These are phyloP conservation scores for Cyprinodon tularosa DNA, from an alignment of 2,113 vertebrate species.

Conservation along the genomic window DNA sequence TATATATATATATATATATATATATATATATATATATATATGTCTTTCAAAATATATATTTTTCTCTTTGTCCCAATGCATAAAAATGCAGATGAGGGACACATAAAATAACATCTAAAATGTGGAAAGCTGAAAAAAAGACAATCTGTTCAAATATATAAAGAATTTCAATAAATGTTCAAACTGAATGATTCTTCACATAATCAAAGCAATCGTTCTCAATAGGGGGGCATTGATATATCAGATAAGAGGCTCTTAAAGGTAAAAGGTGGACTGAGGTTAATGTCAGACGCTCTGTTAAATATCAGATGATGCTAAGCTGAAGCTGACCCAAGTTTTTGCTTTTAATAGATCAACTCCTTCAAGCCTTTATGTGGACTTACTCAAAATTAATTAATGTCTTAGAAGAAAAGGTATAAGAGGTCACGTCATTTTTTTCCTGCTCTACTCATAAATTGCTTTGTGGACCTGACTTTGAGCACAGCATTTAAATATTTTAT, in stretches of 20 bases:
- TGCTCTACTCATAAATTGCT: conserved; percentile 58
- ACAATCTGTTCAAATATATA: background rate
- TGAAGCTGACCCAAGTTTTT: conserved; percentile 21
- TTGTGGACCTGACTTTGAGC: conserved; percentile 36
- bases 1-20: too few species aligned
- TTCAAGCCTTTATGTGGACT: conserved; percentile 20
- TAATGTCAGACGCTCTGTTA: conserved; percentile 14
- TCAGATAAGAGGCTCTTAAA: conserved; percentile 12
- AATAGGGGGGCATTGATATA: background rate
- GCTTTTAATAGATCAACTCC: conserved; percentile 27
- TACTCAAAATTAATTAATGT: conserved; percentile 43
- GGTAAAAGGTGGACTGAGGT: conserved; percentile 15
- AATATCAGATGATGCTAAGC: conserved; percentile 28
- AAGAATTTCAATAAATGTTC: background rate
- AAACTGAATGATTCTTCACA: background rate
- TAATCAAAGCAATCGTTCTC: background rate
- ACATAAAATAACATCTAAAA: too few species aligned
- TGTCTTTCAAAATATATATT: background rate
- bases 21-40: too few species aligned
- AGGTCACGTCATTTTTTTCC: conserved; percentile 50
- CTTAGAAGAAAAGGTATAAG: conserved; percentile 27
- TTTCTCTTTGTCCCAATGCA: background rate
- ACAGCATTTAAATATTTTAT: conserved; percentile 48
- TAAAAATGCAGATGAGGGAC: background rate
- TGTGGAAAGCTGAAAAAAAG: background rate